Evolutionary conservation across 2,888 invertebrate species (phyloP).

Genomic region (Xanthia icteritia): DNA sequence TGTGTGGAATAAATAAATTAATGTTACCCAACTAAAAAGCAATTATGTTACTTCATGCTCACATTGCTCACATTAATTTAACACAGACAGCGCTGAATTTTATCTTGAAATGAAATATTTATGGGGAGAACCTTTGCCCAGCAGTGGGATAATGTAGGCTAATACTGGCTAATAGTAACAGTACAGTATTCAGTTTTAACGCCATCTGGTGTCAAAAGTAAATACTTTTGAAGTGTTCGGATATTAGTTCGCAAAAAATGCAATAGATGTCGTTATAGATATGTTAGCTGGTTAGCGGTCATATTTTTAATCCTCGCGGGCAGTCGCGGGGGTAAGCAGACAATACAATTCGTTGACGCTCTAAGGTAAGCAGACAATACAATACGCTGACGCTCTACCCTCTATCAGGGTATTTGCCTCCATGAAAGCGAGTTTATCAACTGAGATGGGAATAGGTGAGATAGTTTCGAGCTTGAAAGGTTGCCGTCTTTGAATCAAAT

Average conservation of each 20-base stretch:
- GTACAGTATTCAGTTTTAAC: neutral
- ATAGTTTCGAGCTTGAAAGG: neutral
- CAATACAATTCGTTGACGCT: neutral
- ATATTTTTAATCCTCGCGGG: neutral
- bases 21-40: conserved; percentile 2
- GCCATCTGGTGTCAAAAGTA: conserved; percentile 33
- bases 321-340: conserved; percentile 19
- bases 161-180: neutral
- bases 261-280: conserved; percentile 34
- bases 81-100: neutral
- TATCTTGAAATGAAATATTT: neutral
- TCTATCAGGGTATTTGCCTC: neutral
- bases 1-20: conserved; percentile 21
- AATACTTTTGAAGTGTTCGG: neutral
- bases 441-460: no score
- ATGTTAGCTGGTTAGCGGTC: neutral
- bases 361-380: conserved; percentile 24
- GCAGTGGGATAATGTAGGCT: neutral
- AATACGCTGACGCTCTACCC: neutral
- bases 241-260: neutral
- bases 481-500: neutral
- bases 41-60: neutral
- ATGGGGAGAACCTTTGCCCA: neutral
- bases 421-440: neutral
- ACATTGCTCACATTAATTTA: neutral